Evolutionary conservation across 2,113 vertebrate species (phyloP), one percentile per base, ranked within the genome.

Genomic region (Bagarius yarrelli): DNA sequence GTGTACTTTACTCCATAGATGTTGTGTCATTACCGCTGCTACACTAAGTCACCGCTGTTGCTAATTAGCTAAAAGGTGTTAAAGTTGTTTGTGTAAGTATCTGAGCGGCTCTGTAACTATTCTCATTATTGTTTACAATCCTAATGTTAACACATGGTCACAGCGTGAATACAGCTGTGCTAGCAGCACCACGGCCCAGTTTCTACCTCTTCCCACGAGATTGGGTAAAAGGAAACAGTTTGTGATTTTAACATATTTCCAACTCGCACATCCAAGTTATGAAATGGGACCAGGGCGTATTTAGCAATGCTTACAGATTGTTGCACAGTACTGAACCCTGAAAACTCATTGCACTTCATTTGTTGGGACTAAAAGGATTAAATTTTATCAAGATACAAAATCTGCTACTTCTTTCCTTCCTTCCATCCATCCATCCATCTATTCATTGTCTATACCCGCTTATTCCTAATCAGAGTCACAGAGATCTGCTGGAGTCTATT

Each of bases 121-220:
- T 77, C 44, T 32, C 59, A 21, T 60, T 14, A 55, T 55, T 64
- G 40, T 77, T 77, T 77, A 77, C 44, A 64, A 77, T 40, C 19
- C 18, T 27, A 40, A 61, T 18, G 57, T 25, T 27, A 60, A 23
- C 59, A 30, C 44, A 63, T 61, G 40, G 40, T 21, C 75, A 52
- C 75, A 34, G 50, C 27, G 1, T 73, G 70, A 55, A 21, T 50
- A 73, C 50, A 73, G 70, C 70, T 73, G 50, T 55, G 27, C 70
- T 13, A 53, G 27, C 50, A 55, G 15, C 47, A 55, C 69, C 40
- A 27, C 32, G 25, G n/a, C 67, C 6, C 0, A 70, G 40, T 50
- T 70, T 44, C 40, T 50, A 47, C n/a, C 69, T 11, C 27, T 73
- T 73, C 70, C 70, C 70, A 55, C 4, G 27, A 73, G 70, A 73